Evolutionary conservation across 2,113 vertebrate genomes (phyloP), one percentile per base, ranked within the genome.

Genomic region (Nothobranchius furzeri): DNA sequence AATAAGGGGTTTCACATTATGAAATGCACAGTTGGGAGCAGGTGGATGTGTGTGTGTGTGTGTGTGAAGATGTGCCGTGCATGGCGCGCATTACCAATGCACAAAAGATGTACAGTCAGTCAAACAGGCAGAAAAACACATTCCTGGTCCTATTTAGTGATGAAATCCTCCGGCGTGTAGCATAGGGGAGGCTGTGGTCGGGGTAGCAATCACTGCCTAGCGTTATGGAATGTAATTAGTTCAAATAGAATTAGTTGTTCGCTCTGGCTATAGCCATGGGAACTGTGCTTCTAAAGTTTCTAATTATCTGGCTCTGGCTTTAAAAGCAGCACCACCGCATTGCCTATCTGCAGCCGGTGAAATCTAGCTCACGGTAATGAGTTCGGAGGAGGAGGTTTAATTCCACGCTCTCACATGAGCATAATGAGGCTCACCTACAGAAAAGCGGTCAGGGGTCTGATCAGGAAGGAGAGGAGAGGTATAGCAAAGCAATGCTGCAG

Each of bases 191-290:
- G 45, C 65, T 48, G 70, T 67, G 81, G 60, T 72, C 17, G 67
- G 79, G 75, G 71, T 71, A 75, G 78, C 82, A 79, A 80, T 85
- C 81, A 80, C 76, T 76, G 84, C 80, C 63, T 78, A 73, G 86
- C 76, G 74, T 84, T 73, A 79, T 71, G 85, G 85, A 89, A 90
- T 76, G 86, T 92, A 92, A 92, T 92, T 92, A 90, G 91, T 85
- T 90, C 80, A 90, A 90, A 89, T 91, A 87, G 87, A 89, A 92
- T 93, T 87, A 90, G 83, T 89, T 87, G 86, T 90, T 92, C 84
- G 83, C 83, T 85, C 85, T 81, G 84, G 89, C 86, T 89, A 83
- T 86, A 89, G 90, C 87, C 91, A 90, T 87, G 90, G 91, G 91
- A 92, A 88, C 89, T 83, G 82, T 53, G 83, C 87, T 90, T 90